Evolutionary conservation across 2,113 vertebrate species (phyloP).

Genomic region (Sinocyclocheilus maitianheensis): DNA sequence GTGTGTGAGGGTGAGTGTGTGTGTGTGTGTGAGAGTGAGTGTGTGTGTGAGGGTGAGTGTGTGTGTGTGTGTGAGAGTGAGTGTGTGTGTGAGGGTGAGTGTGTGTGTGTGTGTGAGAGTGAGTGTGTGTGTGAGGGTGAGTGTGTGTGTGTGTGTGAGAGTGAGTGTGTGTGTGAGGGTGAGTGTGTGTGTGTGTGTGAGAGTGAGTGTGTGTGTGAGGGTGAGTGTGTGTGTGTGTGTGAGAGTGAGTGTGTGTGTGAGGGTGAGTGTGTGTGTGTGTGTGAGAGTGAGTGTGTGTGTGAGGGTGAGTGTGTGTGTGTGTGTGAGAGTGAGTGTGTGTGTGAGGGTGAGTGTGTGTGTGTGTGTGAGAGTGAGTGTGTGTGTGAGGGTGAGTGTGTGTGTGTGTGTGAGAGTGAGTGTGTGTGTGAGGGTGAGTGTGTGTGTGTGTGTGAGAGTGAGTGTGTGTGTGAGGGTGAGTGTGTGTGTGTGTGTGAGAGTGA

Average conservation of each 20-base stretch:
- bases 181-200: background rate
- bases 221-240: background rate
- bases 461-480: background rate
- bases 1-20: background rate
- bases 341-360: background rate
- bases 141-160: background rate
- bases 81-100: background rate
- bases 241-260: background rate
- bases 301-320: no score
- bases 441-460: conserved; percentile 4
- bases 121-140: background rate
- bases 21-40: background rate
- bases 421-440: background rate
- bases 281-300: no score
- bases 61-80: background rate
- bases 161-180: no score
- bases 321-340: no score
- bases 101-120: background rate
- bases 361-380: background rate
- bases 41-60: no score
- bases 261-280: background rate
- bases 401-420: background rate
- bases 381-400: conserved; percentile 1
- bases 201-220: no score
- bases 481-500: conserved; percentile 5